A percentile compares a stretch with the other conserved stretches of the same genome.
Conservation (phyloP, 1,140 invertebrate genomes). For the Uloborus diversus region DNA sequence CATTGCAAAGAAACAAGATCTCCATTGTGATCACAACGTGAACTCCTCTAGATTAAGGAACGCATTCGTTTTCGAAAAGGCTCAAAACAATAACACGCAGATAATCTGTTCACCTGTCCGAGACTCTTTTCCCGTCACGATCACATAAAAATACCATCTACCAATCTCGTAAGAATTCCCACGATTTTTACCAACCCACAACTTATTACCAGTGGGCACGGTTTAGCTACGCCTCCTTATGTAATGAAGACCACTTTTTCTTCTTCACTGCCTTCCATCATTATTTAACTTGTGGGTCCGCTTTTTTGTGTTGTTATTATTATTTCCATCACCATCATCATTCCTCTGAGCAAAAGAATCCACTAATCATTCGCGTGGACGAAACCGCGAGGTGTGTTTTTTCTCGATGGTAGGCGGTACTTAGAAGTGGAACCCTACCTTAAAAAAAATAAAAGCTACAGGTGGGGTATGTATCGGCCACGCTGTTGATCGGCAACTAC, state of each 20-base stretch:
- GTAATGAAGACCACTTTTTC: conserved; percentile 32
- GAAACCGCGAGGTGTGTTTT: conserved; percentile 9
- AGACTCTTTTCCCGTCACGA: too few relatives aligned
- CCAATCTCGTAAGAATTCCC: background rate
- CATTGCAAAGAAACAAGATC: too few relatives aligned
- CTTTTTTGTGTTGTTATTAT: conserved; percentile 6
- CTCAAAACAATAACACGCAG: too few relatives aligned
- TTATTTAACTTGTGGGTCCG: conserved; percentile 29
- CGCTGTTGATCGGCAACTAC: background rate
- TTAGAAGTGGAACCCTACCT: conserved; percentile 23
- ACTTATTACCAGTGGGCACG: conserved; percentile 44
- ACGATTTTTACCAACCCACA: conserved; percentile 16
- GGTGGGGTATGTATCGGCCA: conserved; percentile 4
- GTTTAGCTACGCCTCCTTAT: conserved; percentile 39
- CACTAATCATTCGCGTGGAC: conserved; percentile 26
- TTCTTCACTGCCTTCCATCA: conserved; percentile 7
- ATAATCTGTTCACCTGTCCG: too few relatives aligned
- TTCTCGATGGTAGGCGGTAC: conserved; percentile 30
- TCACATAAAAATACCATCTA: too few relatives aligned
- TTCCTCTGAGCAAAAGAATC: conserved; percentile 8
- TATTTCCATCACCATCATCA: background rate
- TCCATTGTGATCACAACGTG: too few relatives aligned
- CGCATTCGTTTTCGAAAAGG: too few relatives aligned
- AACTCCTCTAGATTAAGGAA: too few relatives aligned
- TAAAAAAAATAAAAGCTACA: conserved; percentile 11